Evolutionary conservation across 2,797 vertebrate genomes (phyloP).

Genomic region (Pseudopleuronectes americanus): DNA sequence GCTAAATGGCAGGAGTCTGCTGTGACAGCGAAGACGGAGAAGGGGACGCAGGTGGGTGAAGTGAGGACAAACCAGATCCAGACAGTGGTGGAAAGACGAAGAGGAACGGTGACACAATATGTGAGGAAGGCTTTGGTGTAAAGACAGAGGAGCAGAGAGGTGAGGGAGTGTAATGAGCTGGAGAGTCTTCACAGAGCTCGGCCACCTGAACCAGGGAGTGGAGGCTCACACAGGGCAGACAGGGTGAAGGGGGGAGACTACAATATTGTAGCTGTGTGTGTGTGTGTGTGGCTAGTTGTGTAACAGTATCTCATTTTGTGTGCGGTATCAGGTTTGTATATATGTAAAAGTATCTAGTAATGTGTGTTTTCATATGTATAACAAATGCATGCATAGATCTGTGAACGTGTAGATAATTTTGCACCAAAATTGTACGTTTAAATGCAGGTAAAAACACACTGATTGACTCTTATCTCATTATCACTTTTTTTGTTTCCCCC

Average conservation of each 20-base stretch:
- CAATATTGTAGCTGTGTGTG: too few species aligned
- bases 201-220: slow-evolving; percentile 38
- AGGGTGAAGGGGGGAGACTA: background rate
- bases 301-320: too few species aligned
- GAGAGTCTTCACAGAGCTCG: slow-evolving; percentile 32
- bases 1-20: slow-evolving; percentile 44
- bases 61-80: slow-evolving; percentile 46
- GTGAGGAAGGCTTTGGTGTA: slow-evolving; percentile 18
- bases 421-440: too few species aligned
- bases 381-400: too few species aligned
- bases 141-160: slow-evolving; percentile 5
- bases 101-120: slow-evolving; percentile 16
- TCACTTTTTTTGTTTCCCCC: too few species aligned
- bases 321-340: too few species aligned
- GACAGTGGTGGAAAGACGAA: background rate
- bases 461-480: too few species aligned
- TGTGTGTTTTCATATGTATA: too few species aligned
- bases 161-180: slow-evolving; percentile 12
- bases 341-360: too few species aligned
- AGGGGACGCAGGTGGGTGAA: slow-evolving; percentile 35
- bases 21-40: slow-evolving; percentile 4
- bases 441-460: too few species aligned
- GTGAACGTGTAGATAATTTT: too few species aligned
- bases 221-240: slow-evolving; percentile 11
- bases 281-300: too few species aligned